A percentile compares a stretch with the other conserved stretches of the same genome.
These are phyloP conservation scores for Gila robusta DNA, from an alignment of 2,797 vertebrate species.

Conservation along the genomic window DNA sequence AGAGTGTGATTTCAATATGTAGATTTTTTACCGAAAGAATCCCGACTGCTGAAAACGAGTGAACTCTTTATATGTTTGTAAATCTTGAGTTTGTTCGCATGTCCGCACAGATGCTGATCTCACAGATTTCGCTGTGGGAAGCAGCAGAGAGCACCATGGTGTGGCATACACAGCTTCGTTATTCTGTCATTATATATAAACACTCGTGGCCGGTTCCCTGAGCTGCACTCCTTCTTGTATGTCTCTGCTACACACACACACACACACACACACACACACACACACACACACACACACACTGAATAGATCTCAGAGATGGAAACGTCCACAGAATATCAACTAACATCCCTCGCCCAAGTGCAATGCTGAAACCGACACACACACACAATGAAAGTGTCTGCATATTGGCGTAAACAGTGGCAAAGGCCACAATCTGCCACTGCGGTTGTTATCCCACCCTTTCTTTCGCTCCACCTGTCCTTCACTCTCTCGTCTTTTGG, in stretches of 20 bases:
- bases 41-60: background rate
- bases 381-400: conserved; percentile 34
- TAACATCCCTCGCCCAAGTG: conserved; percentile 83
- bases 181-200: conserved; percentile 87
- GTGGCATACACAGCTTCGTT: conserved; percentile 83
- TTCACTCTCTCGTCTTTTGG: conserved; percentile 1
- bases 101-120: conserved; percentile 28
- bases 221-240: conserved; percentile 58
- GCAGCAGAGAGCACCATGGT: conserved; percentile 76
- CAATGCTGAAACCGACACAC: conserved; percentile 74
- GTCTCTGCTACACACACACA: conserved; percentile 59
- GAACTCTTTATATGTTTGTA: background rate
- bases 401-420: conserved; percentile 38
- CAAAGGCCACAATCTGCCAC: conserved; percentile 44
- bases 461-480: conserved; percentile 28
- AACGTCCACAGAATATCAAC: conserved; percentile 86
- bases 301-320: conserved; percentile 87
- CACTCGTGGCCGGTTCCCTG: conserved; percentile 78
- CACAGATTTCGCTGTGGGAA: conserved; percentile 20
- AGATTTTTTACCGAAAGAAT: background rate
- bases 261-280: conserved; percentile 65
- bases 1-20: background rate
- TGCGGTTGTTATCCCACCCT: conserved; percentile 2
- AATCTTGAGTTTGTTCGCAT: background rate
- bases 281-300: conserved; percentile 74